These are phyloP conservation scores for Atethmia centrago DNA, from an alignment of 2,888 invertebrate species.

Conservation along the genomic window DNA sequence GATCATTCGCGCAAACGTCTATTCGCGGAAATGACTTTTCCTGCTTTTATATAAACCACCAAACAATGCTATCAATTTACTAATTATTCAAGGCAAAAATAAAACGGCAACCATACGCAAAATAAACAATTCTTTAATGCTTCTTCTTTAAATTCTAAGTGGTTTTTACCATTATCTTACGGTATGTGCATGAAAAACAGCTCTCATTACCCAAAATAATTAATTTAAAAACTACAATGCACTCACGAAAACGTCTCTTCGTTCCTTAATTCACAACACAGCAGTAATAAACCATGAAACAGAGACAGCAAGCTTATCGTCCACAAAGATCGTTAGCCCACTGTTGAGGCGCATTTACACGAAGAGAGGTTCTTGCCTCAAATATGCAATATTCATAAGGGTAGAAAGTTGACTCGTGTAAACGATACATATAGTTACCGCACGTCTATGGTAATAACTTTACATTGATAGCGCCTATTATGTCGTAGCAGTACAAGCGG, in stretches of 20 bases:
- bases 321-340: slow-evolving; percentile 41
- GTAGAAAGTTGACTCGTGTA: background rate
- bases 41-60: too few relatives aligned
- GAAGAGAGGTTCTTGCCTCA: background rate
- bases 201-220: background rate
- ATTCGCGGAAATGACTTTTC: too few relatives aligned
- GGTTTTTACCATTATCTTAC: background rate
- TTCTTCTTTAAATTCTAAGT: background rate
- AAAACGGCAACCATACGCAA: too few relatives aligned
- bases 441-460: background rate
- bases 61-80: too few relatives aligned
- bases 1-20: too few relatives aligned
- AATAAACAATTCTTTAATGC: background rate
- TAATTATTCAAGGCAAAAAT: too few relatives aligned
- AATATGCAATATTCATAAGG: too few relatives aligned
- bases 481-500: too few relatives aligned
- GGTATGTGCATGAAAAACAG: background rate
- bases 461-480: too few relatives aligned
- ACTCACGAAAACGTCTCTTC: background rate
- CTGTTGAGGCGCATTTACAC: slow-evolving; percentile 22
- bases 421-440: background rate
- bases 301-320: slow-evolving; percentile 48
- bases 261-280: slow-evolving; percentile 35
- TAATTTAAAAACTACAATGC: background rate
- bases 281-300: slow-evolving; percentile 50